Conservation (phyloP, 2,888 invertebrate genomes). For the Operophtera brumata region DNA sequence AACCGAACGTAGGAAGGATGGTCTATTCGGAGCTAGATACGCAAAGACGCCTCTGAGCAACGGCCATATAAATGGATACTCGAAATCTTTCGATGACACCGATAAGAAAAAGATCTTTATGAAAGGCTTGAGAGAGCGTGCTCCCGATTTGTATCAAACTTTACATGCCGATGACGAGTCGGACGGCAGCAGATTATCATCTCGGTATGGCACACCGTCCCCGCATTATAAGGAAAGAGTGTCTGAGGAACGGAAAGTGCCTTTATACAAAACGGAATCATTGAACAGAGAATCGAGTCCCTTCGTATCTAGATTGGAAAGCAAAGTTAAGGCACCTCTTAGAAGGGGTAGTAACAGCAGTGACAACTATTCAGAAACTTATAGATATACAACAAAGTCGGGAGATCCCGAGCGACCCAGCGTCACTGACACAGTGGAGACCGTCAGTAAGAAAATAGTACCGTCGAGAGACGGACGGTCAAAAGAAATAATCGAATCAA, state of each 20-base stretch:
- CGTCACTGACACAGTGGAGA: slow-evolving; percentile 86
- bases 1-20: slow-evolving; percentile 76
- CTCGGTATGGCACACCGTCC: slow-evolving; percentile 71
- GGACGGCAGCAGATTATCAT: slow-evolving; percentile 71
- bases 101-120: slow-evolving; percentile 85
- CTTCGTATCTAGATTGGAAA: slow-evolving; percentile 69
- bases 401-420: slow-evolving; percentile 85
- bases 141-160: slow-evolving; percentile 86
- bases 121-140: slow-evolving; percentile 84
- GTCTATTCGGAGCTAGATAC: slow-evolving; percentile 79
- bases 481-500: slow-evolving; percentile 85
- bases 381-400: slow-evolving; percentile 84
- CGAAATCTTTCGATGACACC: slow-evolving; percentile 70
- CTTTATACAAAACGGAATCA: slow-evolving; percentile 73
- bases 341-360: slow-evolving; percentile 85
- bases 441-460: slow-evolving; percentile 84
- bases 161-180: slow-evolving; percentile 84
- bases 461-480: slow-evolving; percentile 83
- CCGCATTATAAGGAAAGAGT: slow-evolving; percentile 74
- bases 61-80: slow-evolving; percentile 71
- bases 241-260: slow-evolving; percentile 69
- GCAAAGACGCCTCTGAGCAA: slow-evolving; percentile 78
- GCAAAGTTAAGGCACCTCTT: slow-evolving; percentile 72
- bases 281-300: slow-evolving; percentile 73
- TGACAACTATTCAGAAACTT: slow-evolving; percentile 86